A percentile compares a stretch with the other conserved stretches of the same genome.
These are phyloP conservation scores for Macrocentrus cingulum DNA, from an alignment of 1,140 invertebrate genomes.

Conservation along the genomic window DNA sequence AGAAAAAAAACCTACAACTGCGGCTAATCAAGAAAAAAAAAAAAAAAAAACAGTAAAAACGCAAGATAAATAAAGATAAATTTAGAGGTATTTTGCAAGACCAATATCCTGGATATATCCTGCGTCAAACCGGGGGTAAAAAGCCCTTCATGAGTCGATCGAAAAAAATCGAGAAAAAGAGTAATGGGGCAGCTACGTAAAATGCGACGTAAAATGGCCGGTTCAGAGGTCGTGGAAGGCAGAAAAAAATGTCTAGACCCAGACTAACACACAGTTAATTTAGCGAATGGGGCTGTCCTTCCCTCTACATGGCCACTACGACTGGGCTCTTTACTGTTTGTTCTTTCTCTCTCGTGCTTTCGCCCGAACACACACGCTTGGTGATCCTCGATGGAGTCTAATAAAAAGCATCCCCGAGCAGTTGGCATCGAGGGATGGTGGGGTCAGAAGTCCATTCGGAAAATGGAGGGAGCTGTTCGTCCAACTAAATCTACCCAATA, in stretches of 20 bases:
- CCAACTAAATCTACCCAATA: conserved; percentile 59
- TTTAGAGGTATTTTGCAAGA: too few species aligned
- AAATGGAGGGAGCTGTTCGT: conserved; percentile 56
- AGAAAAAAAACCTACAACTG: too few species aligned
- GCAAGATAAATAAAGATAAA: too few species aligned
- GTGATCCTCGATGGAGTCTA: conserved; percentile 53
- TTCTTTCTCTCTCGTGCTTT: conserved; percentile 30
- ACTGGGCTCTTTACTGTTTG: conserved; percentile 12
- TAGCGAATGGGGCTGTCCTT: conserved; percentile 52
- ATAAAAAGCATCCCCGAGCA: conserved; percentile 57
- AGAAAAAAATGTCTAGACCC: conserved; percentile 40
- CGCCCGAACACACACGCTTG: conserved; percentile 21
- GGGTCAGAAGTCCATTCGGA: conserved; percentile 60
- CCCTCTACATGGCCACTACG: conserved; percentile 46
- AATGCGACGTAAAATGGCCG: conserved; percentile 52
- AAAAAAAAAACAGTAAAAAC: too few species aligned
- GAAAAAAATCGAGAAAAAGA: too few species aligned
- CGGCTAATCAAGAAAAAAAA: too few species aligned
- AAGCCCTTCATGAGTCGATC: too few species aligned
- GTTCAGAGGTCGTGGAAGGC: conserved; percentile 32
- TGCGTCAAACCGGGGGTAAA: too few species aligned
- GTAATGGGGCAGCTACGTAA: conserved; percentile 19
- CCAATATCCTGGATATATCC: too few species aligned
- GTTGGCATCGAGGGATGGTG: conserved; percentile 37
- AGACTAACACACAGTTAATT: conserved; percentile 55